A percentile compares a stretch with the other conserved stretches of the same genome.
These are phyloP conservation scores for Dolichomitus sp. DNA, from an alignment of 2,888 invertebrate genomes.

Conservation along the genomic window DNA sequence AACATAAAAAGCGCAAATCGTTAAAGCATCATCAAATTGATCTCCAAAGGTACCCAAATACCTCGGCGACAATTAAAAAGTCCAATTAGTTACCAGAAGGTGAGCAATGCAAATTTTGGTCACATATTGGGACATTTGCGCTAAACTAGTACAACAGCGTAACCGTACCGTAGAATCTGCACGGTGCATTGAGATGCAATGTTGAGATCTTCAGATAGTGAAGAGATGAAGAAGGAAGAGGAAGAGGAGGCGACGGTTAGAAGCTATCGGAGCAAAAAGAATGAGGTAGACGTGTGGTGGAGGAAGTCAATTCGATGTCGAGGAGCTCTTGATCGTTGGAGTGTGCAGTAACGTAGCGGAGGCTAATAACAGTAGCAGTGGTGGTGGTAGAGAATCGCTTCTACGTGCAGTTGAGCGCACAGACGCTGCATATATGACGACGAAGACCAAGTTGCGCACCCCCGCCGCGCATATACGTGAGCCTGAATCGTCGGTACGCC, in stretches of 20 bases:
- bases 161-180: neutral
- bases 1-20: neutral
- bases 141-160: neutral
- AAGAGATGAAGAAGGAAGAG: constrained; percentile 19
- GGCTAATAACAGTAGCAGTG: constrained; percentile 12
- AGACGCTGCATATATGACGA: constrained; percentile 32
- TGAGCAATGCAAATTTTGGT: constrained; percentile 16
- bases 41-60: neutral
- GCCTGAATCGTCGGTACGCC: constrained; percentile 76
- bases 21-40: neutral
- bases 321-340: constrained; percentile 25
- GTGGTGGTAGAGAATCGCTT: constrained; percentile 22
- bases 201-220: neutral
- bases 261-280: constrained; percentile 18
- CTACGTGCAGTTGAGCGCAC: constrained; percentile 11
- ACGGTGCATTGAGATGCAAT: neutral
- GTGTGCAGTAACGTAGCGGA: constrained; percentile 20
- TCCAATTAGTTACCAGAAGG: neutral
- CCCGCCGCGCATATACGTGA: constrained; percentile 79
- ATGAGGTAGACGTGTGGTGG: constrained; percentile 18
- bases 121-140: constrained; percentile 20
- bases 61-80: neutral
- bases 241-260: constrained; percentile 20
- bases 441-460: constrained; percentile 79
- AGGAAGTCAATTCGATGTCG: constrained; percentile 34